A percentile compares a stretch with the other conserved stretches of the same genome.
Conservation (phyloP, 1,140 invertebrate species). For the Brachionus asplanchnoidis region DNA sequence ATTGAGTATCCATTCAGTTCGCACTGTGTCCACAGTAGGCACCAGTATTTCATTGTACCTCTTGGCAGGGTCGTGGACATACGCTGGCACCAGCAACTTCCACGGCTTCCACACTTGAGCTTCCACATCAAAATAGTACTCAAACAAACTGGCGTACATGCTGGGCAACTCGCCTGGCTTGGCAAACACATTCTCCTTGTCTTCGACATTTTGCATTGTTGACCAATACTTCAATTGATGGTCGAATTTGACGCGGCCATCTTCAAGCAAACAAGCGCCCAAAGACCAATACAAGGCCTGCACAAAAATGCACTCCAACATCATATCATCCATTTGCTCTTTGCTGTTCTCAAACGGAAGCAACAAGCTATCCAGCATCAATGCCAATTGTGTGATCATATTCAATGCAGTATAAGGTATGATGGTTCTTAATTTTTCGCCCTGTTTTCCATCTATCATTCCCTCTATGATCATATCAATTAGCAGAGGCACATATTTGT, state of each 20-base stretch:
- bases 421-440: constrained; percentile 70
- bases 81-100: constrained; percentile 69
- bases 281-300: constrained; percentile 75
- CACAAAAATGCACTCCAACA: constrained; percentile 68
- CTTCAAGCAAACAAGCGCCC: constrained; percentile 69
- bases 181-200: constrained; percentile 31
- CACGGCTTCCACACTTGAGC: constrained; percentile 76
- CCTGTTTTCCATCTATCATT: constrained; percentile 63
- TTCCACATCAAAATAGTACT: constrained; percentile 70
- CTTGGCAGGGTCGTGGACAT: constrained; percentile 66
- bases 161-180: constrained; percentile 66
- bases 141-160: constrained; percentile 66
- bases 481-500: constrained; percentile 68
- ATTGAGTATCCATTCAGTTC: constrained; percentile 70
- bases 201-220: constrained; percentile 61
- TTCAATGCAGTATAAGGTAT: constrained; percentile 76
- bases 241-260: constrained; percentile 70
- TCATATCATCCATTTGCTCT: constrained; percentile 57
- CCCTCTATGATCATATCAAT: constrained; percentile 73
- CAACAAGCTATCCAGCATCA: constrained; percentile 67
- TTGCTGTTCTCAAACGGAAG: constrained; percentile 43
- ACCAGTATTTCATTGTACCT: constrained; percentile 78
- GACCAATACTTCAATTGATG: constrained; percentile 70
- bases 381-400: constrained; percentile 76
- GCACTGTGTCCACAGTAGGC: constrained; percentile 77